A percentile compares a stretch with the other conserved stretches of the same genome.
phyloP scores from a whole-genome alignment of 2,888 invertebrate species.

The Protophormia terraenovae region DNA sequence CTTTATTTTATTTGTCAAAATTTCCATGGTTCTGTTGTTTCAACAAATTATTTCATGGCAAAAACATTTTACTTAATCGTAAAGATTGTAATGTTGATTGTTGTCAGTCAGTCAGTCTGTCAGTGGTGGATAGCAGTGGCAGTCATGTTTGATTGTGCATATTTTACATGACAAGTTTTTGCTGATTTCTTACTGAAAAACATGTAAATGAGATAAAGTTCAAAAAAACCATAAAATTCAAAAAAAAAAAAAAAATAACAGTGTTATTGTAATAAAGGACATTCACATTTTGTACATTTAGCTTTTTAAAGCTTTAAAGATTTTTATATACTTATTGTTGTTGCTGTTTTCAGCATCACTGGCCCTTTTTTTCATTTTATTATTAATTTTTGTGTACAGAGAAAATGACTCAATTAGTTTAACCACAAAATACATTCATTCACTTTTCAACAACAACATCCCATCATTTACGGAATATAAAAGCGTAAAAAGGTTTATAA shows the following conservation, averaged over 20 bases:
- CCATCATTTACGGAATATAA: constrained; percentile 58
- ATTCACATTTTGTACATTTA: neutral
- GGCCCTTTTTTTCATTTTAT: constrained; percentile 40
- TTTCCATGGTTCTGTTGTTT: constrained; percentile 68
- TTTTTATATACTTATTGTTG: constrained; percentile 12
- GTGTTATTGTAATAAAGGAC: neutral
- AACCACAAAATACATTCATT: constrained; percentile 77
- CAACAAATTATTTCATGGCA: constrained; percentile 73
- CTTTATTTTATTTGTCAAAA: neutral
- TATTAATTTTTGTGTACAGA: constrained; percentile 65
- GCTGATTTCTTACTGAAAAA: neutral
- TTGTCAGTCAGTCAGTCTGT: neutral
- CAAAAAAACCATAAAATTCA: no score
- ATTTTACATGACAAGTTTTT: neutral
- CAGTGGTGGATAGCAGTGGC: neutral
- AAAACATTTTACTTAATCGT: constrained; percentile 8
- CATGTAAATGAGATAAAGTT: neutral
- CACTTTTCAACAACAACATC: neutral
- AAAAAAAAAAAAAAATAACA: neutral
- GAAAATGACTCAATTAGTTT: constrained; percentile 81
- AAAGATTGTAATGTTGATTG: constrained; percentile 33
- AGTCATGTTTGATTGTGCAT: neutral
- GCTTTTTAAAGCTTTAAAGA: constrained; percentile 2
- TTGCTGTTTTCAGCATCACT: constrained; percentile 56
- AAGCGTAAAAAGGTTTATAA: constrained; percentile 76